Evolutionary conservation across 2,888 invertebrate species (phyloP).

Genomic region (Carterocephalus palaemon): DNA sequence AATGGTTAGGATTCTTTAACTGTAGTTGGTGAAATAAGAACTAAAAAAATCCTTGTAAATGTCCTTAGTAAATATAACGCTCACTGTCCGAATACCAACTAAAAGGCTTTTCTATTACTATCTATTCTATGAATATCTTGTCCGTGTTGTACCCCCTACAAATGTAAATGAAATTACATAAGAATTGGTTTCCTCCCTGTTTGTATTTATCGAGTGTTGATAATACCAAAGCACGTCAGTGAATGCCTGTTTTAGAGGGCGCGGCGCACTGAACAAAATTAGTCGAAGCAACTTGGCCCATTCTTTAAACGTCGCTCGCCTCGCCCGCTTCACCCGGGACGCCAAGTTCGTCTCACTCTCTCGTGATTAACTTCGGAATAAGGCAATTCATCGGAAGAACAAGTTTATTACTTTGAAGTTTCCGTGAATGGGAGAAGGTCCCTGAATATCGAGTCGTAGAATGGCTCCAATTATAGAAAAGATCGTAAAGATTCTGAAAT

Average conservation of each 20-base stretch:
- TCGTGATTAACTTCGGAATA: conserved; percentile 63
- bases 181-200: too few relatives aligned
- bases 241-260: conserved; percentile 25
- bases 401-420: conserved; percentile 68
- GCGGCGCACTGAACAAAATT: conserved; percentile 42
- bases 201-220: conserved; percentile 35
- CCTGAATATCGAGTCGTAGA: conserved; percentile 51
- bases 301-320: conserved; percentile 43
- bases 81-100: too few relatives aligned
- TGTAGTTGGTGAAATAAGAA: too few relatives aligned
- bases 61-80: too few relatives aligned
- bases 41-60: too few relatives aligned
- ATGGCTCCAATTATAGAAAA: conserved; percentile 54
- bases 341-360: conserved; percentile 28
- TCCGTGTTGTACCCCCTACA: too few relatives aligned
- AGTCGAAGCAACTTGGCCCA: conserved; percentile 45
- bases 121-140: too few relatives aligned
- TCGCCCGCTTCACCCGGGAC: conserved; percentile 28
- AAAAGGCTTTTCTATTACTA: too few relatives aligned
- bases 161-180: too few relatives aligned
- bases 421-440: conserved; percentile 51
- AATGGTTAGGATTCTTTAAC: too few relatives aligned
- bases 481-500: conserved; percentile 32
- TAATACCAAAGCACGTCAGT: conserved; percentile 39
- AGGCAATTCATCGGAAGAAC: conserved; percentile 58